Conservation (phyloP, 2,888 invertebrate genomes). For the Venusia cambrica region DNA sequence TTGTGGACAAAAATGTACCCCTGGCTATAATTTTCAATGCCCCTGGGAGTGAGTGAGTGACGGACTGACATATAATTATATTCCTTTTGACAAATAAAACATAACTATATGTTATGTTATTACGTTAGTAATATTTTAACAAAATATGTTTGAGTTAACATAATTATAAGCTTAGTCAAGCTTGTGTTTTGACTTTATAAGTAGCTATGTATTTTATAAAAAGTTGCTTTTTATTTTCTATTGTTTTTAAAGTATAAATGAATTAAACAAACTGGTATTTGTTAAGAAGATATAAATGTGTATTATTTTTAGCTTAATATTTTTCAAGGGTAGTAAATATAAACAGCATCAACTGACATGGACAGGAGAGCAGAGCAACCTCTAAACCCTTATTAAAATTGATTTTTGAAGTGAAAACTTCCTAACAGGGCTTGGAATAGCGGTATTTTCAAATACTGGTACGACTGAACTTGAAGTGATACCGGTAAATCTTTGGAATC, state of each 20-base stretch:
- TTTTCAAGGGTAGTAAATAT: background rate
- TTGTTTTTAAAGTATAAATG: conserved; percentile 49
- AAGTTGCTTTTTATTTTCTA: conserved; percentile 56
- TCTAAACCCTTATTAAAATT: too few species aligned
- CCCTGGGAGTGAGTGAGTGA: conserved; percentile 29
- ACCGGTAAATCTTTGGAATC: too few species aligned
- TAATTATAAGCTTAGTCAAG: conserved; percentile 27
- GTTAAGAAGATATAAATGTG: conserved; percentile 21
- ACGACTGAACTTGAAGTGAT: too few species aligned
- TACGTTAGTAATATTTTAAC: conserved; percentile 27
- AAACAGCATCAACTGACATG: background rate
- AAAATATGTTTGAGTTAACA: conserved; percentile 28
- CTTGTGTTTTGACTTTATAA: conserved; percentile 31
- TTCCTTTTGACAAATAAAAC: conserved; percentile 26
- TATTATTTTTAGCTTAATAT: conserved; percentile 17
- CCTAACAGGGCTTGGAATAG: too few species aligned
- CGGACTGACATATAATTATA: conserved; percentile 27
- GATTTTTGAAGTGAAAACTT: too few species aligned
- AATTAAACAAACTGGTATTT: conserved; percentile 47
- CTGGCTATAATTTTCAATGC: too few species aligned
- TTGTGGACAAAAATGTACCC: too few species aligned
- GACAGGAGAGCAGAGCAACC: too few species aligned
- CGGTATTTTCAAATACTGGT: too few species aligned
- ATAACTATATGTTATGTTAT: conserved; percentile 22
- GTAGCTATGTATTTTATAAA: conserved; percentile 37